Evolutionary conservation across 92 coral and sea anemone species (phyloP), one percentile per base, ranked within the genome.

Genomic region (Blastomussa wellsi): DNA sequence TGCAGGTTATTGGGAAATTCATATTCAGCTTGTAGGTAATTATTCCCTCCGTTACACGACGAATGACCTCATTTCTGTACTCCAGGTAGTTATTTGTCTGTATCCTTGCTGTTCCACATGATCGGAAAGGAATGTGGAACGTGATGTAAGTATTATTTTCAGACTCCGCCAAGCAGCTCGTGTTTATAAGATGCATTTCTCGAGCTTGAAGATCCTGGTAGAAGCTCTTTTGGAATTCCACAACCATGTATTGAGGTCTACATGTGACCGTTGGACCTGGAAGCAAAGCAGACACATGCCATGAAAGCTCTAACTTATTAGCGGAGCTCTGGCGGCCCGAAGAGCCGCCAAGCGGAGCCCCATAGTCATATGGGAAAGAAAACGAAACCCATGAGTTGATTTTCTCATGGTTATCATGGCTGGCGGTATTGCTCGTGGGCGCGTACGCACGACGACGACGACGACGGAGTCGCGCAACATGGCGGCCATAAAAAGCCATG

Each of bases 241-340:
- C 72, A 35, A 67, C 33, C 12, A 67, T 67, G 38, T 67, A 67
- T 33, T 67, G 35, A 5, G 72, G 72, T 29, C 6, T 12, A 9
- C 72, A 67, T 67, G 72, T 67, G 38, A 67, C 72, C 19, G 17
- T 67, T 32, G 72, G 72, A 32, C 41, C 72, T 67, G 72, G 22
- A 66, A 7, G 33, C 7, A 67, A 67, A 67, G 38, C 72, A 2
- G 11, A 28, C 12, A 8, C 49, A 44, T 0, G 11, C 49, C 49
- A 0, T 44, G 0, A 44, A 44, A 44, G 6, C 8, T 44, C 49
- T 3, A n/a, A n/a, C n/a, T n/a, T n/a, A n/a, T n/a, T n/a, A n/a
- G n/a, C n/a, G n/a, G n/a, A n/a, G n/a, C n/a, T n/a, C n/a, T n/a
- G n/a, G n/a, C n/a, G n/a, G n/a, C n/a, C n/a, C n/a, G n/a, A n/a